Percentiles rank a stretch among this genome's conserved stretches.
These are phyloP conservation scores for Macropus fuliginosus DNA, from an alignment of 2,797 vertebrate species.

Conservation along the genomic window DNA sequence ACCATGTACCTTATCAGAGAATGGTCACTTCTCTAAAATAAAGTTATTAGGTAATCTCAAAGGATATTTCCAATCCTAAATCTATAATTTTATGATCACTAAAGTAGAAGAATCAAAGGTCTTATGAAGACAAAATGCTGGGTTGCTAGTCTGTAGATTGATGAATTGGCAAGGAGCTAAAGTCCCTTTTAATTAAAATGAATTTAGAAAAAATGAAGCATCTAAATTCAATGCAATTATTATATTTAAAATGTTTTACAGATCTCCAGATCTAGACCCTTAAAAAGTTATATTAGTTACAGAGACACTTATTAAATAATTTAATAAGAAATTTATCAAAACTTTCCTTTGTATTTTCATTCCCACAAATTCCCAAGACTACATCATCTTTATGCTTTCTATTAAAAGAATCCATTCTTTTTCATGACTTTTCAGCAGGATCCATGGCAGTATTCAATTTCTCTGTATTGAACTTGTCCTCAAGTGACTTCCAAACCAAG, in stretches of 20 bases:
- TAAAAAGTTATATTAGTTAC: conserved; percentile 36
- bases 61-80: not conserved
- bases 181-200: conserved; percentile 53
- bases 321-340: conserved; percentile 9
- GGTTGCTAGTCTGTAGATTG: conserved; percentile 45
- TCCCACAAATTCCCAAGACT: not conserved
- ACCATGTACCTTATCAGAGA: not conserved
- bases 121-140: not conserved
- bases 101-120: not conserved
- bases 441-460: conserved; percentile 60
- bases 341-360: conserved; percentile 14
- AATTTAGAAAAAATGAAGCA: conserved; percentile 50
- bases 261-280: conserved; percentile 54
- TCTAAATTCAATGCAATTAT: conserved; percentile 48
- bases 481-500: conserved; percentile 70
- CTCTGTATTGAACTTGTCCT: conserved; percentile 61
- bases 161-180: conserved; percentile 51
- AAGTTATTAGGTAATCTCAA: not conserved
- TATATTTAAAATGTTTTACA: conserved; percentile 58
- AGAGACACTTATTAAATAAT: conserved; percentile 50
- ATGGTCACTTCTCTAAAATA: not conserved
- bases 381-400: conserved; percentile 39
- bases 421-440: conserved; percentile 68
- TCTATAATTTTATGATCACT: not conserved
- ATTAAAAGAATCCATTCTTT: conserved; percentile 68